Evolutionary conservation across 2,888 invertebrate species (phyloP), one percentile per base, ranked within the genome.

Genomic region (Amphipoea oculea): DNA sequence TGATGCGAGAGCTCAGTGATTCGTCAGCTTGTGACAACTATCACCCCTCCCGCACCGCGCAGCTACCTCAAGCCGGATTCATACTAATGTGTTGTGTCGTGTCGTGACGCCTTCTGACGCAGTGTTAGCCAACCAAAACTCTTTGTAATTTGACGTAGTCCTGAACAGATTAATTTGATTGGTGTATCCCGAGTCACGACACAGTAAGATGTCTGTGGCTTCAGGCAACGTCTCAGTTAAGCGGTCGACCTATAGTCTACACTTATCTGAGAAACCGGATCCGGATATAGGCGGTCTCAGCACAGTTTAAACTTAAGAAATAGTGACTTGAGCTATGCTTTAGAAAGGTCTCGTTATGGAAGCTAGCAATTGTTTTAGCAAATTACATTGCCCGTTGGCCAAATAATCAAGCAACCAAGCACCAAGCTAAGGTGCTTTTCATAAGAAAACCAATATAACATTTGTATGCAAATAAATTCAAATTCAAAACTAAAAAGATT

Each of bases 211-310:
- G 0, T 29, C 29, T 29, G 29, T 29, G 29, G 29, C 29, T 29
- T 29, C 29, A 40, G 40, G 40, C 40, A 40, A 40, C 40, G 40
- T 4, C 40, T 40, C 40, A 40, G 40, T 40, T 40, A 45, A 45
- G 45, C 11, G 45, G 12, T 48, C 48, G 4, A 12, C 48, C 48
- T 48, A 48, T 48, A 48, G 71, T 57, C 14, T n/a, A 62, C 36
- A 51, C 40, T 23, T 48, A 57, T 36, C 14, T 29, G 23, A 29
- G 12, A 60, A 51, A 74, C 73, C 66, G 80, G 73, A 84, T 73
- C 65, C 65, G 73, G 76, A 76, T 72, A 48, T 62, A 20, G 17
- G 29, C 65, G 23, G 40, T 72, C 11, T 72, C 60, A 62, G 45
- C 51, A 81, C 48, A 76, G 51, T 42, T 76, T 9, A 51, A 74